Percentiles rank a stretch among this genome's conserved stretches.
Evolutionary conservation across 1,140 invertebrate species (phyloP).

Genomic region (Brachionus angularis): DNA sequence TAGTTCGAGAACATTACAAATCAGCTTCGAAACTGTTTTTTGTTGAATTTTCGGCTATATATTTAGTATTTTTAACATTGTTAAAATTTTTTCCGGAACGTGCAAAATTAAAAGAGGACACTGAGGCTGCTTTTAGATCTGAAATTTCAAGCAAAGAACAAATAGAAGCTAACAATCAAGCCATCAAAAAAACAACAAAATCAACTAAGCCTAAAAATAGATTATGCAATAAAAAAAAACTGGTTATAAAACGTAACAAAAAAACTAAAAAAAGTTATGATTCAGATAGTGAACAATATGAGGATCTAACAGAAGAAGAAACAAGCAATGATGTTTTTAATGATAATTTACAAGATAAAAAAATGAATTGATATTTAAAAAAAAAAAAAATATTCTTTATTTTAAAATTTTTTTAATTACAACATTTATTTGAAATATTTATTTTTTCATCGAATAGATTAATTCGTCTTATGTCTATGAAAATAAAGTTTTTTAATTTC

Average conservation of each 20-base stretch:
- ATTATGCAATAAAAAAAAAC: no score
- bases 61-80: conserved; percentile 25
- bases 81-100: conserved; percentile 42
- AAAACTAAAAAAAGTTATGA: not conserved
- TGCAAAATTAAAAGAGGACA: conserved; percentile 42
- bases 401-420: conserved; percentile 1
- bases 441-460: not conserved
- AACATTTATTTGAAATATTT: conserved; percentile 22
- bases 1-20: conserved; percentile 34
- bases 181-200: no score
- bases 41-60: conserved; percentile 12
- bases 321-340: not conserved
- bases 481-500: not conserved
- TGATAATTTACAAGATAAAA: not conserved
- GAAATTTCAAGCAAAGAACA: not conserved
- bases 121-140: not conserved
- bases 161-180: no score
- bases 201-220: not conserved
- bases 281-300: not conserved
- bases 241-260: no score
- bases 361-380: not conserved
- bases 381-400: conserved; percentile 4
- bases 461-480: not conserved
- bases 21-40: conserved; percentile 26
- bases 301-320: not conserved